phyloP scores from a whole-genome alignment of 2,113 vertebrate genomes.

The Lycocorax pyrrhopterus region DNA sequence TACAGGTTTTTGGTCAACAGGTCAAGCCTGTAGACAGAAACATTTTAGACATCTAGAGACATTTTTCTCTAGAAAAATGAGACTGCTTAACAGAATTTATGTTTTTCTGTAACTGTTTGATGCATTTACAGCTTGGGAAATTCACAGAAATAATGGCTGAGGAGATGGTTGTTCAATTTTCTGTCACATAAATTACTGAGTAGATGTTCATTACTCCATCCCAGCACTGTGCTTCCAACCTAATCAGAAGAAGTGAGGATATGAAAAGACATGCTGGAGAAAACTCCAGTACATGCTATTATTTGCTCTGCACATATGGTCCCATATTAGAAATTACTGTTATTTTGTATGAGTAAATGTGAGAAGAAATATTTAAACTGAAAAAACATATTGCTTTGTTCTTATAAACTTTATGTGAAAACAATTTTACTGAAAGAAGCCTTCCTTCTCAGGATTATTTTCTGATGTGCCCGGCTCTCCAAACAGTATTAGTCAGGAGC shows the following conservation, averaged over 20 bases:
- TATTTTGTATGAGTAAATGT: neutral
- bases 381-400: neutral
- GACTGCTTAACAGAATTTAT: neutral
- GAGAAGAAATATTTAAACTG: neutral
- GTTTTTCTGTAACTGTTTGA: slow-evolving; percentile 24
- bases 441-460: neutral
- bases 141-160: slow-evolving; percentile 32
- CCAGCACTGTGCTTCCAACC: slow-evolving; percentile 1
- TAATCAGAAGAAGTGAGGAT: slow-evolving; percentile 52
- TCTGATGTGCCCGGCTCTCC: neutral
- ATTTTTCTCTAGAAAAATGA: neutral
- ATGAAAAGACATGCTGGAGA: neutral
- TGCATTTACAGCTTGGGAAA: slow-evolving; percentile 48
- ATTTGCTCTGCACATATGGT: neutral
- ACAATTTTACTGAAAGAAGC: neutral
- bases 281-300: neutral
- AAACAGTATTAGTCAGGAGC: neutral
- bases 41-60: neutral
- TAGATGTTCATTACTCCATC: slow-evolving; percentile 27
- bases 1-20: neutral
- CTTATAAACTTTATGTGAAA: neutral
- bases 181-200: slow-evolving; percentile 52
- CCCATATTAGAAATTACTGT: neutral
- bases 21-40: neutral
- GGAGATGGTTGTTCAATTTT: slow-evolving; percentile 61